These are phyloP conservation scores for Antheraea pernyi DNA, from an alignment of 1,140 invertebrate genomes.

Conservation along the genomic window DNA sequence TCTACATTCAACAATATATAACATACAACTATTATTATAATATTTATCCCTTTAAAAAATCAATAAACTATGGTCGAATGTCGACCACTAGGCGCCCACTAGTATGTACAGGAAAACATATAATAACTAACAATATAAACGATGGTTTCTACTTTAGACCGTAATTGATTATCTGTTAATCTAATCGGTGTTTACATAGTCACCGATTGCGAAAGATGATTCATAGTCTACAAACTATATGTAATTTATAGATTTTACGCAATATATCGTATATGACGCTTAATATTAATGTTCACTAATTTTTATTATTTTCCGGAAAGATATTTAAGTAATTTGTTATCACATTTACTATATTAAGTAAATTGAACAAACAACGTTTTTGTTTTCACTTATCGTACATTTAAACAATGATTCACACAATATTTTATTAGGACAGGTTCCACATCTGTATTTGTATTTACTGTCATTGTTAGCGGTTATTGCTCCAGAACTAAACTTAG, in stretches of 20 bases:
- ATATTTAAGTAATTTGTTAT: background rate
- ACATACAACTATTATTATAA: too few species aligned
- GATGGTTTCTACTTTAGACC: background rate
- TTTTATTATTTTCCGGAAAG: background rate
- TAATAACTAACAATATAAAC: background rate
- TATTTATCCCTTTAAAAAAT: too few species aligned
- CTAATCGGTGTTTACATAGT: background rate
- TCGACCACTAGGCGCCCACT: too few species aligned
- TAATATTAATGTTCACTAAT: too few species aligned
- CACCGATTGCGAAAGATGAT: background rate
- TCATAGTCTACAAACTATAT: background rate
- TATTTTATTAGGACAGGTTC: slow-evolving; percentile 6
- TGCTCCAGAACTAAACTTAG: slow-evolving; percentile 15
- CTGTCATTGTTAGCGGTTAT: slow-evolving; percentile 17
- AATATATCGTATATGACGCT: background rate
- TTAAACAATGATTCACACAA: slow-evolving; percentile 8
- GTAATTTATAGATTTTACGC: background rate
- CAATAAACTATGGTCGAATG: too few species aligned
- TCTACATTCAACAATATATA: too few species aligned
- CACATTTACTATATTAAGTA: background rate
- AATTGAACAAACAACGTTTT: background rate
- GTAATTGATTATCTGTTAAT: background rate
- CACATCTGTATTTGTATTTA: slow-evolving; percentile 13
- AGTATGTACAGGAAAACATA: background rate
- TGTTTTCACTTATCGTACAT: slow-evolving; percentile 9